Conservation (phyloP, 2,888 invertebrate species). For the Melikaiella ostensackeni region DNA sequence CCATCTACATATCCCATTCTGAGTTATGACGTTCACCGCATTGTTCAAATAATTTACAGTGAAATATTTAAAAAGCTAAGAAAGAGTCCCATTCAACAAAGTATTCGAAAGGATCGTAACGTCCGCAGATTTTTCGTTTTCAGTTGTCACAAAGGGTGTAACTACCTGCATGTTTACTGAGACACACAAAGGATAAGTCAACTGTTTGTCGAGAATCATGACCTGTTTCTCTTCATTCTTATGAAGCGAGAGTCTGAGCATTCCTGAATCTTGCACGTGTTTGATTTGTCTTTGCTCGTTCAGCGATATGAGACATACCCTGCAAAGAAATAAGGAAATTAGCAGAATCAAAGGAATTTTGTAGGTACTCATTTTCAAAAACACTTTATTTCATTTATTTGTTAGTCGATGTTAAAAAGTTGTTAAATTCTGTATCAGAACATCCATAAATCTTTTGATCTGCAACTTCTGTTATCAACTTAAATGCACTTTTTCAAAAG, state of each 20-base stretch:
- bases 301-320: slow-evolving; percentile 81
- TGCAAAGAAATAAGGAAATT: slow-evolving; percentile 61
- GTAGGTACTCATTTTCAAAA: too few species aligned
- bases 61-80: slow-evolving; percentile 8
- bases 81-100: slow-evolving; percentile 52
- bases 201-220: slow-evolving; percentile 80
- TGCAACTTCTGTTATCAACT: too few species aligned
- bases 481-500: too few species aligned
- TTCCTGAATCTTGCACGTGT: slow-evolving; percentile 81
- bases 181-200: slow-evolving; percentile 84
- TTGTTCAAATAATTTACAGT: slow-evolving; percentile 15
- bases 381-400: too few species aligned
- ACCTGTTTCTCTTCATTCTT: slow-evolving; percentile 83
- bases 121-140: slow-evolving; percentile 64
- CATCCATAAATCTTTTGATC: too few species aligned
- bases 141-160: slow-evolving; percentile 76
- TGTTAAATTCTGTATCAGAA: too few species aligned
- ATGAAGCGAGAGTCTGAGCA: slow-evolving; percentile 80
- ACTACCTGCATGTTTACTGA: slow-evolving; percentile 84
- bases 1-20: not conserved
- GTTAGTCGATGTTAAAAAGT: too few species aligned
- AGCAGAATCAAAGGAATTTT: not conserved
- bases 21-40: not conserved
- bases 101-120: slow-evolving; percentile 60
- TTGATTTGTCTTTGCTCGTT: slow-evolving; percentile 84